A percentile compares a stretch with the other conserved stretches of the same genome.
These are phyloP conservation scores for Strix uralensis DNA, from an alignment of 2,113 vertebrate species.

Conservation along the genomic window DNA sequence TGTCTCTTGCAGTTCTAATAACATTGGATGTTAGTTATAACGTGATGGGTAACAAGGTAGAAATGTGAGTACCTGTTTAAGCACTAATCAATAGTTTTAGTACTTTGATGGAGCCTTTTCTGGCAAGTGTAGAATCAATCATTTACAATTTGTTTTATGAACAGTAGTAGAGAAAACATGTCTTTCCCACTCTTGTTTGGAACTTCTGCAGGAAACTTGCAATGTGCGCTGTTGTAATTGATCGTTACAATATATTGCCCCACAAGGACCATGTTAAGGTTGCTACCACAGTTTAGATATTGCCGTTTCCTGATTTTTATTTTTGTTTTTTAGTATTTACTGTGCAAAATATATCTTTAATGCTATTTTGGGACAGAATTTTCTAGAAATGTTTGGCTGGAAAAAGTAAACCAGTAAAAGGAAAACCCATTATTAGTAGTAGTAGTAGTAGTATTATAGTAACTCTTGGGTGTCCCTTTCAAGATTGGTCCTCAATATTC, in stretches of 20 bases:
- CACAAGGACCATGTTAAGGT: neutral
- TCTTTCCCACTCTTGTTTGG: neutral
- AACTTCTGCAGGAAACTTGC: neutral
- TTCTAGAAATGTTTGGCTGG: neutral
- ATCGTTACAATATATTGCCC: neutral
- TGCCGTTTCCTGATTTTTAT: neutral
- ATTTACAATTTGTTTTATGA: neutral
- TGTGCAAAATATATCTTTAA: neutral
- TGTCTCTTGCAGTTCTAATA: neutral
- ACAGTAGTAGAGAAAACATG: neutral
- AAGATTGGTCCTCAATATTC: neutral
- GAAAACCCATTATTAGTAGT: neutral
- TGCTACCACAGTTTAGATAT: neutral
- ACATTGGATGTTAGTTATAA: neutral
- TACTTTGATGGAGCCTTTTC: neutral
- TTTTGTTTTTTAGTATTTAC: neutral
- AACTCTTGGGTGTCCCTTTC: neutral
- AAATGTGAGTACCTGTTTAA: neutral
- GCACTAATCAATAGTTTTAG: neutral
- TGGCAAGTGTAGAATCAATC: neutral
- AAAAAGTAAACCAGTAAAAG: neutral
- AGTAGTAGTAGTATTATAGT: neutral
- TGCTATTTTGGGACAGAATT: neutral
- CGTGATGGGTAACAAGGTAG: neutral
- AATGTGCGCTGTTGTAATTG: neutral